Percentiles rank a stretch among this genome's conserved stretches.
Conservation (phyloP, 2,888 invertebrate species). For the Chirona hameri region DNA sequence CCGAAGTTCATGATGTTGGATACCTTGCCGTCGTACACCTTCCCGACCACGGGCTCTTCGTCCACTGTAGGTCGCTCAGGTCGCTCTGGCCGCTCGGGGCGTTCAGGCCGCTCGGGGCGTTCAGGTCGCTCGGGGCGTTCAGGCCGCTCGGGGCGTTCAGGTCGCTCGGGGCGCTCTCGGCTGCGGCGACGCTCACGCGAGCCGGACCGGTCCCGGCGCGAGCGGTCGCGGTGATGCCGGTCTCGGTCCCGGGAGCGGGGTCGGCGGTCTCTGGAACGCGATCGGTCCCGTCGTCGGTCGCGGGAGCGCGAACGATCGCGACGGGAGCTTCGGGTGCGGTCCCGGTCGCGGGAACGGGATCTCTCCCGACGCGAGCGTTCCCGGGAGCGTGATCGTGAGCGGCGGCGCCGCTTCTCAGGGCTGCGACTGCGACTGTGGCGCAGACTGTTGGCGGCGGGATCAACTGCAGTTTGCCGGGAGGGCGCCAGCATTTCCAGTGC, state of each 20-base stretch:
- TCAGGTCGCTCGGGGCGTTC: not conserved
- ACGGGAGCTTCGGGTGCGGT: not conserved
- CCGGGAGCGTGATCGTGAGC: not conserved
- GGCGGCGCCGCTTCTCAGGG: not conserved
- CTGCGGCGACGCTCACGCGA: slow-evolving; percentile 1
- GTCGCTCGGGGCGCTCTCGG: not conserved
- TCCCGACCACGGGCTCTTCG: slow-evolving; percentile 39
- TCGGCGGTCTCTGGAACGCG: not conserved
- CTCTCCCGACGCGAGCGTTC: not conserved
- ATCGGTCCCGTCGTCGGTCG: not conserved
- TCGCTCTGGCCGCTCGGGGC: not conserved
- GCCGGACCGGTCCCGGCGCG: not conserved
- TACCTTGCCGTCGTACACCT: slow-evolving; percentile 82
- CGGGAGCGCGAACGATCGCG: slow-evolving; percentile 4
- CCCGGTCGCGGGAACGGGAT: not conserved
- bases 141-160: not conserved
- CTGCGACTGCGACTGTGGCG: slow-evolving; percentile 14
- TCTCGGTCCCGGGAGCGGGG: not conserved
- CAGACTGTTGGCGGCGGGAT: not conserved
- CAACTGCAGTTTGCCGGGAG: not conserved
- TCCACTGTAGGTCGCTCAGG: slow-evolving; percentile 30
- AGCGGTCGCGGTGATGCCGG: not conserved
- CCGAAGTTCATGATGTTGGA: slow-evolving; percentile 97
- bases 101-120: not conserved
- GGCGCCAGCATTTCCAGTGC: slow-evolving; percentile 28